Conservation (phyloP, 2,113 vertebrate species). For the Emydocephalus ijimae region DNA sequence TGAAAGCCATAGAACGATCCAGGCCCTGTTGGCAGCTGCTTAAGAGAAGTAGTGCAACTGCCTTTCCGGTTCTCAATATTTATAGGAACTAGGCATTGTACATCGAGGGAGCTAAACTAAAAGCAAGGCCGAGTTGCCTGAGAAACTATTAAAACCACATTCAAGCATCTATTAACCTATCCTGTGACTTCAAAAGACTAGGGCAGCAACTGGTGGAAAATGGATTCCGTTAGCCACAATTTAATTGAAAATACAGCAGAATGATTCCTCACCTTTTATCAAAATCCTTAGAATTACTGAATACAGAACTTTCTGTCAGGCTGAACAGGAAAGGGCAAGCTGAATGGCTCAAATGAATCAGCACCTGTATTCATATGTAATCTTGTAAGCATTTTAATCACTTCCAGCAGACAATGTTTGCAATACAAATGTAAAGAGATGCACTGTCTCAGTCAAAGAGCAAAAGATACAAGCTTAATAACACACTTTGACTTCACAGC, state of each 20-base stretch:
- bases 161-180: neutral
- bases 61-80: slow-evolving; percentile 1
- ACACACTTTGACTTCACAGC: neutral
- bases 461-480: neutral
- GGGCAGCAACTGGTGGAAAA: neutral
- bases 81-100: slow-evolving; percentile 7
- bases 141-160: neutral
- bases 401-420: neutral
- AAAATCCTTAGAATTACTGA: neutral
- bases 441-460: neutral
- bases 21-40: slow-evolving; percentile 42
- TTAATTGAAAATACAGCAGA: neutral
- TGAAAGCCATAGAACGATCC: slow-evolving; percentile 42
- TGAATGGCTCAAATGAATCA: neutral
- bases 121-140: accelerated
- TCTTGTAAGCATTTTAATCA: neutral
- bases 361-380: neutral
- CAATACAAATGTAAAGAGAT: neutral
- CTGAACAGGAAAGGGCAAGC: neutral
- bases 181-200: neutral
- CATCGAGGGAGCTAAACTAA: slow-evolving; percentile 8
- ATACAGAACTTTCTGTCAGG: neutral
- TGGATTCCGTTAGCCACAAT: neutral
- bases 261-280: neutral
- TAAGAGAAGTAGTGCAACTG: slow-evolving; percentile 49